These are phyloP conservation scores for Melanerpes formicivorus DNA, from an alignment of 2,113 vertebrate genomes.

Conservation along the genomic window DNA sequence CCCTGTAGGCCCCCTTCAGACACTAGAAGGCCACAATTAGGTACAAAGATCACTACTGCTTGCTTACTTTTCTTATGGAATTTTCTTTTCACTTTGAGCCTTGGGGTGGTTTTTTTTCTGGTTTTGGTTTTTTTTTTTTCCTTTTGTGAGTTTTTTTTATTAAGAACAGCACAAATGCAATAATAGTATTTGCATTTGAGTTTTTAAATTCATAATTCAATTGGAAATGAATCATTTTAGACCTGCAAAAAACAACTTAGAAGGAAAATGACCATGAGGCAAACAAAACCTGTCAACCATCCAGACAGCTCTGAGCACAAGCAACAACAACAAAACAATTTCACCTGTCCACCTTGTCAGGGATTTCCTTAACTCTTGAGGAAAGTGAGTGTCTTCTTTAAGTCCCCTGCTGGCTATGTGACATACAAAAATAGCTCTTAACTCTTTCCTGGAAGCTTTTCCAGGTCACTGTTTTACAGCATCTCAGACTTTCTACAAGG, in stretches of 20 bases:
- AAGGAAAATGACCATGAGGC: not conserved
- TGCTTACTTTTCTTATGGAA: not conserved
- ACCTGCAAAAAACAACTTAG: not conserved
- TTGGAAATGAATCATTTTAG: not conserved
- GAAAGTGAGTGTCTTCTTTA: not conserved
- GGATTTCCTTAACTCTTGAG: not conserved
- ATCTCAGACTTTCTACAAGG: not conserved
- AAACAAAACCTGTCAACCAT: not conserved
- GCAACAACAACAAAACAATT: not conserved
- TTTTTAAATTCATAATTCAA: not conserved
- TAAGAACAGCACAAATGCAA: not conserved
- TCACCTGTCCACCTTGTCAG: not conserved
- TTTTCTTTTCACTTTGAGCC: not conserved
- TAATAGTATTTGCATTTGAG: not conserved
- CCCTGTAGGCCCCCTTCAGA: no score
- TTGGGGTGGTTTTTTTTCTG: no score
- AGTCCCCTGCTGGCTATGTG: not conserved
- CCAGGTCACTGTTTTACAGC: not conserved
- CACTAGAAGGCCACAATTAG: no score
- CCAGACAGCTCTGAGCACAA: not conserved
- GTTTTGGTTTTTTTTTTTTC: not conserved
- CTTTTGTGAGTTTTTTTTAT: not conserved
- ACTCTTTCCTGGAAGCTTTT: not conserved
- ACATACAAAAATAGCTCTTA: not conserved
- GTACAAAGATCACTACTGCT: not conserved